Percentiles rank a stretch among this genome's conserved stretches.
Conservation (phyloP, 1,140 invertebrate genomes). For the Caenorhabditis latens region DNA sequence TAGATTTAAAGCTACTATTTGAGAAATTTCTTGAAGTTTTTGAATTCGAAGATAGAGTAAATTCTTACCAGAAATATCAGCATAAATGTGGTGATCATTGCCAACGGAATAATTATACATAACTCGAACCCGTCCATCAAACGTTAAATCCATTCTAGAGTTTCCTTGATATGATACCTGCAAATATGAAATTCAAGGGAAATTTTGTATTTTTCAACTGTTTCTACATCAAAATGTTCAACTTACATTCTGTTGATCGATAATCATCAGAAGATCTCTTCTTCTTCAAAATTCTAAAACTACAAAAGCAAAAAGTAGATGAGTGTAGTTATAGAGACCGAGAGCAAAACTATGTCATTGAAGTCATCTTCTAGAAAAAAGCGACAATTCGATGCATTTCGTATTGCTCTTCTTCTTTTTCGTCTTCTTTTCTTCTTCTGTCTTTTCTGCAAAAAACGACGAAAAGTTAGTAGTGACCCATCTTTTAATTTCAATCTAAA, state of each 20-base stretch:
- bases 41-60: neutral
- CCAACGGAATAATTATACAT: conserved; percentile 26
- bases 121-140: conserved; percentile 46
- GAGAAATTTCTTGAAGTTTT: neutral
- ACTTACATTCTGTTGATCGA: conserved; percentile 21
- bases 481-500: neutral
- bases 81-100: conserved; percentile 37
- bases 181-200: neutral
- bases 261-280: neutral
- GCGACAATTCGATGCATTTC: conserved; percentile 37
- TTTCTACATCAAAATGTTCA: neutral
- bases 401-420: conserved; percentile 10
- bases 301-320: neutral
- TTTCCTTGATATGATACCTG: conserved; percentile 3
- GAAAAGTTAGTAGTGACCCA: neutral
- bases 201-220: neutral
- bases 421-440: neutral
- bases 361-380: conserved; percentile 43
- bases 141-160: neutral
- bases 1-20: neutral
- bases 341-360: neutral
- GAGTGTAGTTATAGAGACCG: neutral
- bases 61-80: conserved; percentile 18
- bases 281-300: conserved; percentile 18
- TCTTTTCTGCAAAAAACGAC: neutral